Base-by-base conservation (phyloP, 2,888 invertebrate species). In the Drosophila pseudotakahashii region DNA sequence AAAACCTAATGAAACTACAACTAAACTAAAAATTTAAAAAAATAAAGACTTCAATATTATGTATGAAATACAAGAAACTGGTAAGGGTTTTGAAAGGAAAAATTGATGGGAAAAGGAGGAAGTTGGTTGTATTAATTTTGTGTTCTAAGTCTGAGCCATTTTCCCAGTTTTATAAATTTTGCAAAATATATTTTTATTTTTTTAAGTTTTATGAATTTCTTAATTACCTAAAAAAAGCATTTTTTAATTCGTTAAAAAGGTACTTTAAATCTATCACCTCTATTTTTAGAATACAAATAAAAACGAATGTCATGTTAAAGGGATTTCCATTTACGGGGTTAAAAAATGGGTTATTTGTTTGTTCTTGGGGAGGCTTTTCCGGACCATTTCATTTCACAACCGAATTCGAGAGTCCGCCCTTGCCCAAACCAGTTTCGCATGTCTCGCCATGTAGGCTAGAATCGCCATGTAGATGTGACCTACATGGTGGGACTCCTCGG, bases 401-500 rank as follows among this genome's bases (percentile, higher is more conserved):
- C 16, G 10, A 14, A 42, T 60, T 60, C 41, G 32, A 47, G 47
- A 57, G 55, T 14, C 47, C 60, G 60, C 54, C 69, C 47, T 61
- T 61, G 39, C 44, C 54, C 71, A 71, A 71, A 71, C 71, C 71
- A 71, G 71, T 71, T 71, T 70, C 55, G 41, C 42, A 26, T 36
- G 55, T 41, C 48, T 36, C 66, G 16, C 66, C 66, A 67, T 67
- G 66, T 67, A 67, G 36, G 48, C 66, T 67, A 67, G 66, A 67
- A 67, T 55, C 66, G 54, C 39, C 66, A 67, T 67, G 66, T 66
- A 66, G 39, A 2, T 36, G 11, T 1, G 0, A n/a, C 26, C 54
- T 84, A 81, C 81, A 81, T 81, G 81, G 72, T 71, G 78, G 74
- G 81, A 81, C 78, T 81, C 54, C 72, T 54, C 45, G 34, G 23